A percentile compares a stretch with the other conserved stretches of the same genome.
phyloP scores from a whole-genome alignment of 2,888 invertebrate genomes.

The Hypselothyrea guttata region DNA sequence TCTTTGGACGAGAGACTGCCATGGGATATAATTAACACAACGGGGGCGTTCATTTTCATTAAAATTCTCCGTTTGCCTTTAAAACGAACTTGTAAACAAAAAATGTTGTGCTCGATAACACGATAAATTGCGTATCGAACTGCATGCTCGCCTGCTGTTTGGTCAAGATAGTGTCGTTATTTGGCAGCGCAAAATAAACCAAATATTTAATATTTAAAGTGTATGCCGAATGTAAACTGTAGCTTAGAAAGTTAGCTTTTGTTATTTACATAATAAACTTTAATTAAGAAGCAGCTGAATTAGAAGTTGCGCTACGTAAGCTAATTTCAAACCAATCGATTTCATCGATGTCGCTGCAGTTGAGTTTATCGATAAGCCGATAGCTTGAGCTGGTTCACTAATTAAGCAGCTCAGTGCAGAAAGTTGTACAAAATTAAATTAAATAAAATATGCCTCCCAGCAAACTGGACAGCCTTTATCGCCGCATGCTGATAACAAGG shows the following conservation, averaged over 20 bases:
- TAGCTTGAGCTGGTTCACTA: constrained; percentile 28
- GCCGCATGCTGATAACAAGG: constrained; percentile 92
- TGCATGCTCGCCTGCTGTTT: background rate
- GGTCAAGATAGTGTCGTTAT: too few species aligned
- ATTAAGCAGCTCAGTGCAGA: constrained; percentile 14
- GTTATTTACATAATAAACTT: background rate
- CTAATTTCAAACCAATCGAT: background rate
- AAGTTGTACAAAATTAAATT: constrained; percentile 27
- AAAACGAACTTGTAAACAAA: constrained; percentile 36
- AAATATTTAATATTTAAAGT: too few species aligned
- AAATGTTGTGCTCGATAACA: background rate
- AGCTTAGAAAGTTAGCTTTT: too few species aligned
- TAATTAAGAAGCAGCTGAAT: background rate
- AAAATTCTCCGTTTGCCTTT: background rate
- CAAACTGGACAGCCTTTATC: constrained; percentile 90
- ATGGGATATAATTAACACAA: constrained; percentile 44
- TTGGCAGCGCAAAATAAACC: too few species aligned
- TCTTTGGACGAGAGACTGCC: constrained; percentile 36
- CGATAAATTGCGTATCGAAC: constrained; percentile 13
- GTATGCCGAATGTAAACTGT: too few species aligned
- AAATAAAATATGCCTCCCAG: constrained; percentile 84
- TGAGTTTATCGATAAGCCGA: constrained; percentile 9
- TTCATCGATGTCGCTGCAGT: background rate
- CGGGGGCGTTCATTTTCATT: constrained; percentile 38
- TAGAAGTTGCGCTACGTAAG: background rate